A percentile compares a stretch with the other conserved stretches of the same genome.
phyloP scores from a whole-genome alignment of 2,113 vertebrate genomes.

The Mobula hypostoma region DNA sequence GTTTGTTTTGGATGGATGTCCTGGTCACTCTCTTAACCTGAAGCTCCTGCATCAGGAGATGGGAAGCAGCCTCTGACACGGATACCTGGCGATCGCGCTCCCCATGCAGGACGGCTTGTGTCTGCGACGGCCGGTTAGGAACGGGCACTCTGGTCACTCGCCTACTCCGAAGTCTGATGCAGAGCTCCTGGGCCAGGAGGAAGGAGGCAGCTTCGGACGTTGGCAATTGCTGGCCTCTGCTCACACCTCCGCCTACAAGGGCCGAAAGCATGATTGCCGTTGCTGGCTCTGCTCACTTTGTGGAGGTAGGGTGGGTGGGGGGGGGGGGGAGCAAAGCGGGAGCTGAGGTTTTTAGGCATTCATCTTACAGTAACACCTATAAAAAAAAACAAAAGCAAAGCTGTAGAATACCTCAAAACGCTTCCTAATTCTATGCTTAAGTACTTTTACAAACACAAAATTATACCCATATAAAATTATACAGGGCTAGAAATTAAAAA shows the following conservation, averaged over 20 bases:
- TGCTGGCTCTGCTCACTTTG: not conserved
- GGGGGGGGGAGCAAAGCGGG: not conserved
- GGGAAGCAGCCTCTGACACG: not conserved
- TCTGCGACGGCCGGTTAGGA: not conserved
- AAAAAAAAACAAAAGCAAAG: conserved; percentile 3
- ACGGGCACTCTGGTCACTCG: not conserved
- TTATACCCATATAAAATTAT: not conserved
- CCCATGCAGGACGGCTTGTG: not conserved
- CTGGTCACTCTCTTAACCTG: not conserved
- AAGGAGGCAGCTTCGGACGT: not conserved
- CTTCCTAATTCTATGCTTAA: conserved; percentile 13
- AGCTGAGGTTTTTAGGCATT: not conserved
- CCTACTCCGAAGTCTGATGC: conserved; percentile 2
- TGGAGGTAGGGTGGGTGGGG: not conserved
- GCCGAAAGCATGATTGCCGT: conserved; percentile 19
- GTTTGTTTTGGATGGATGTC: not conserved
- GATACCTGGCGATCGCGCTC: not conserved
- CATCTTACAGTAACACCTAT: conserved; percentile 23
- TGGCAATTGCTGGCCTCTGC: not conserved
- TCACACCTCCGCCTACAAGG: conserved; percentile 11
- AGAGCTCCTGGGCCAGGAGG: conserved; percentile 23
- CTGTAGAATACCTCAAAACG: not conserved
- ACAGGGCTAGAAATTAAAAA: not conserved
- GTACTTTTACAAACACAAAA: not conserved
- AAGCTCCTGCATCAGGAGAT: not conserved